These are phyloP conservation scores for Lepus townsendii DNA, from an alignment of 2,797 vertebrate species.

Conservation along the genomic window DNA sequence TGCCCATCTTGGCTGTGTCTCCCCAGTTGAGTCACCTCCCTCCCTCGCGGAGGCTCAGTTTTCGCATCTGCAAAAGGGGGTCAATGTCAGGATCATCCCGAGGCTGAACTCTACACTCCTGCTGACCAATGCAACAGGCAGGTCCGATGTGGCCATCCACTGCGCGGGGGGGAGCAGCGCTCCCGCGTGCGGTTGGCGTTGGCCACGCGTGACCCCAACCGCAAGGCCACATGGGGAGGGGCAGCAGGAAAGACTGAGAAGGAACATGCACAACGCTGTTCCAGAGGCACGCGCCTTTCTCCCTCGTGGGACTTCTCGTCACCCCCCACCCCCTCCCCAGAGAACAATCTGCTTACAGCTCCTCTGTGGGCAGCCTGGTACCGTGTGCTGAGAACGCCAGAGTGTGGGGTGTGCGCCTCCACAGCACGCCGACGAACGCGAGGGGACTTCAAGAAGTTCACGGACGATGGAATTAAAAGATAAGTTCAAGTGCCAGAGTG, in stretches of 20 bases:
- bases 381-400: too few relatives aligned
- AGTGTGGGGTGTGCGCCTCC: fast-evolving
- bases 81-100: background rate
- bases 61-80: background rate
- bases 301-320: background rate
- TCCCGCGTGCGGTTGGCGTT: fast-evolving
- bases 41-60: background rate
- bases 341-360: too few relatives aligned
- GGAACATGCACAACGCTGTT: background rate
- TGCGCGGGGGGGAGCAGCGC: fast-evolving
- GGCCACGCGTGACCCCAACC: background rate
- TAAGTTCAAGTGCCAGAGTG: too few relatives aligned
- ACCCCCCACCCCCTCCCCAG: too few relatives aligned
- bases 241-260: fast-evolving
- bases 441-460: too few relatives aligned
- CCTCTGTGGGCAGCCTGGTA: too few relatives aligned
- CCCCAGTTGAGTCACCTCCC: background rate
- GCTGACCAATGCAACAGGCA: background rate
- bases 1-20: background rate
- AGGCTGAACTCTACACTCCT: fast-evolving
- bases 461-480: too few relatives aligned
- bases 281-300: background rate
- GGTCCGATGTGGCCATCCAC: background rate
- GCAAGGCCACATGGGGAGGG: background rate
- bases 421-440: fast-evolving